Evolutionary conservation across 2,888 invertebrate species (phyloP).

Genomic region (Toxonevra muliebris): DNA sequence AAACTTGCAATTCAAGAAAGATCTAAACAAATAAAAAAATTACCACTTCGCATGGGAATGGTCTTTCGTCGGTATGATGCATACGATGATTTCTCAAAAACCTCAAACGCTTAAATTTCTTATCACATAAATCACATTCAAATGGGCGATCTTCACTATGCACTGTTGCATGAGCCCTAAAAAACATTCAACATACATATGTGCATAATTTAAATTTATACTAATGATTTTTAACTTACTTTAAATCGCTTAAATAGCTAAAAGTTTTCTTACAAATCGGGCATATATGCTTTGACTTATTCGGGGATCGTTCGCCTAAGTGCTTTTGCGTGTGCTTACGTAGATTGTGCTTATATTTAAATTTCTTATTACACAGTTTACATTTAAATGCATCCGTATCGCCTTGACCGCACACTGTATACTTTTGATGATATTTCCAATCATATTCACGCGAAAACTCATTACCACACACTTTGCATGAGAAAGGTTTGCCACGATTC

Average conservation of each 20-base stretch:
- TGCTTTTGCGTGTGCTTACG: slow-evolving; percentile 76
- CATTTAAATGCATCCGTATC: slow-evolving; percentile 59
- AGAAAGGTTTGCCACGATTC: slow-evolving; percentile 70
- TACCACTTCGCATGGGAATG: slow-evolving; percentile 74
- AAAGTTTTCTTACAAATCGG: slow-evolving; percentile 75
- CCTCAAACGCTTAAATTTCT: slow-evolving; percentile 75
- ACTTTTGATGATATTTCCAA: slow-evolving; percentile 67
- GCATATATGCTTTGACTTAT: slow-evolving; percentile 70
- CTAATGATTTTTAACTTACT: slow-evolving; percentile 48
- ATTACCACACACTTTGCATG: slow-evolving; percentile 75
- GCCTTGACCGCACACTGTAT: slow-evolving; percentile 57
- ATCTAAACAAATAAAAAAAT: slow-evolving; percentile 32
- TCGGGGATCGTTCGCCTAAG: slow-evolving; percentile 69
- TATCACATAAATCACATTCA: slow-evolving; percentile 77
- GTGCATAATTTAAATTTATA: background rate
- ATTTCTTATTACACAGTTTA: slow-evolving; percentile 63
- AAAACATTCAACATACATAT: slow-evolving; percentile 14
- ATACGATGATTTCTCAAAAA: slow-evolving; percentile 80
- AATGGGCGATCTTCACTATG: slow-evolving; percentile 76
- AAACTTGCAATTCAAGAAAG: slow-evolving; percentile 13
- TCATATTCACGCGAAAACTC: slow-evolving; percentile 81
- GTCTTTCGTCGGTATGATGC: slow-evolving; percentile 72
- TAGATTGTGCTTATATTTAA: slow-evolving; percentile 73
- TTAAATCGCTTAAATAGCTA: slow-evolving; percentile 70
- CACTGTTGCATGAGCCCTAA: slow-evolving; percentile 72